Conservation (phyloP, 2,113 vertebrate genomes). For the Arothron firmamentum region DNA sequence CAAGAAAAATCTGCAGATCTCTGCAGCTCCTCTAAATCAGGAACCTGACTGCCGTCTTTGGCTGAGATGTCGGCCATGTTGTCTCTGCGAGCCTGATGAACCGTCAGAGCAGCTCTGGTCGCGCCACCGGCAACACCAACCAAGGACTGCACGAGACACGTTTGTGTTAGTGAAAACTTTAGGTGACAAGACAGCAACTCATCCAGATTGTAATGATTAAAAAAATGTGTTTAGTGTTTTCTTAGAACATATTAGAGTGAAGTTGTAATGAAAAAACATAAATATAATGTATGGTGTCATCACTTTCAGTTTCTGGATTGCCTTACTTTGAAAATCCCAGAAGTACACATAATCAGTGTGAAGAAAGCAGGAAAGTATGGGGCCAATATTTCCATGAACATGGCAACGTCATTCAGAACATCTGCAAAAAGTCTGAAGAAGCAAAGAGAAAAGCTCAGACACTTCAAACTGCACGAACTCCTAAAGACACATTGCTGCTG, state of each 20-base stretch:
- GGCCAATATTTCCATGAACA: constrained; percentile 87
- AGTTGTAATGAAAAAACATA: too few species aligned
- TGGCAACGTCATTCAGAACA: constrained; percentile 83
- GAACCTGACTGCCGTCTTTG: constrained; percentile 90
- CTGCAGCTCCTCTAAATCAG: background rate
- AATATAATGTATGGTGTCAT: background rate
- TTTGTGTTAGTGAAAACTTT: too few species aligned
- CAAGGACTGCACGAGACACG: constrained; percentile 73
- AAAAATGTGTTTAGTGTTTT: too few species aligned
- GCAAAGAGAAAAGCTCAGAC: background rate
- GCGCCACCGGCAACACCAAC: constrained; percentile 89
- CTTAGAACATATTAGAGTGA: too few species aligned
- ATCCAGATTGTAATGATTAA: too few species aligned
- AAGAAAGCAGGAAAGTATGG: constrained; percentile 79
- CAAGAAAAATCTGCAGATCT: too few species aligned
- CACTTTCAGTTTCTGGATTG: background rate
- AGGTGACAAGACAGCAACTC: too few species aligned
- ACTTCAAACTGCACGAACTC: background rate
- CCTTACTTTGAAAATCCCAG: constrained; percentile 85
- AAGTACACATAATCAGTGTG: constrained; percentile 78
- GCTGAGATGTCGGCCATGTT: constrained; percentile 92
- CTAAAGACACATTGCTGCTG: background rate
- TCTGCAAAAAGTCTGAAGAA: constrained; percentile 83
- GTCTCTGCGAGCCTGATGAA: constrained; percentile 88
- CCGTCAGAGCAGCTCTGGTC: constrained; percentile 85